Base-by-base conservation (phyloP, 1,140 invertebrate genomes). In the Pseudoatta argentina region DNA sequence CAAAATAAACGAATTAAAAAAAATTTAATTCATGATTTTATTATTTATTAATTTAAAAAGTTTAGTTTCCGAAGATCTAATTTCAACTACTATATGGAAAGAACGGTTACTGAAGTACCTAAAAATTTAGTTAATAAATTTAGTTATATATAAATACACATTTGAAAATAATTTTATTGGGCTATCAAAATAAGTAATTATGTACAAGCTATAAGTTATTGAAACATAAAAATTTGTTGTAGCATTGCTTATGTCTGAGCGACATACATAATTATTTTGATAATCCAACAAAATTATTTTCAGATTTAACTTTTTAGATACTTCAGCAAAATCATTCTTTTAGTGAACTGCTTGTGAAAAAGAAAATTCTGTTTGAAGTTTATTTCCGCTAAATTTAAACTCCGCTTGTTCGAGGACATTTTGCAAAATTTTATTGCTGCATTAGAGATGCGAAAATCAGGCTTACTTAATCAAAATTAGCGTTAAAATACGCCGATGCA, bases 401-500 rank as follows among this genome's bases (percentile, higher is more conserved):
- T 7, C n/a, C 14, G 14, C 21, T 81, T 57, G 67, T 55, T 79
- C 48, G 16, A 2, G 16, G 10, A 57, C 21, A 71, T n/a, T 14
- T n/a, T 67, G 14, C n/a, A 39, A n/a, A 71, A 14, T 71, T 71
- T 57, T 44, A 57, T 71, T 8, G 1, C 6, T 69, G 14, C 30
- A 48, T 77, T 77, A 64, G 14, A 27, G 1, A 27, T n/a, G 18
- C 1, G 27, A 5, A 39, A 69, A 39, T 79, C 18, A 67, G n/a
- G n/a, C 66, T 81, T 81, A 69, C 77, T 81, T 57, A 53, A 69
- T 79, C 7, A n/a, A 67, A 66, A 24, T 81, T 55, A 79, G 27
- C 14, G 14, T 24, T 53, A 79, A 53, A 30, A 21, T 67, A 55
- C 14, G 48, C 34, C 21, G n/a, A 14, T 67, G 51, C 21, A 4